Conservation (phyloP, 2,797 vertebrate species). For the Champsocephalus esox region DNA sequence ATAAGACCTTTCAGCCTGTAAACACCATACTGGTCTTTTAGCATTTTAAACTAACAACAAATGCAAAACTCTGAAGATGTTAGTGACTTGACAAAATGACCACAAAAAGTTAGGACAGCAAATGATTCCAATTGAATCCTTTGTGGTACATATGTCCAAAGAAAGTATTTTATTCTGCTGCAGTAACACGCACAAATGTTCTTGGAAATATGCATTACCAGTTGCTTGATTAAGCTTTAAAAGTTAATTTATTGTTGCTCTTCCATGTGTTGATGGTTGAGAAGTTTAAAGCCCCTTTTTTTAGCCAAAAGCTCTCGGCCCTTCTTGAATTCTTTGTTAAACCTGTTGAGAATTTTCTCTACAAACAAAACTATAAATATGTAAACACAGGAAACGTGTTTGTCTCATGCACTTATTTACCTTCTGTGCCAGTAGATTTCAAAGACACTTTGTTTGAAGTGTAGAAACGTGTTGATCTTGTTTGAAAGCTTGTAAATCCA, state of each 20-base stretch:
- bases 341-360: background rate
- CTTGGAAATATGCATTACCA: background rate
- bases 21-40: too few relatives aligned
- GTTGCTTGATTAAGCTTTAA: background rate
- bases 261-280: background rate
- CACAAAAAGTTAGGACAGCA: background rate
- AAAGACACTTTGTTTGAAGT: background rate
- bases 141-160: background rate
- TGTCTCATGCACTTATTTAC: background rate
- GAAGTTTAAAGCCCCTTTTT: background rate
- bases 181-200: background rate
- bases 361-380: background rate
- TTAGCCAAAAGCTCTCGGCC: background rate
- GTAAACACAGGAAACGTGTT: background rate
- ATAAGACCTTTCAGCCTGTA: background rate
- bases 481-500: conserved; percentile 7
- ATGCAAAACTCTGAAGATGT: background rate
- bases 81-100: background rate
- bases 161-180: background rate
- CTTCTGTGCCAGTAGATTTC: conserved; percentile 19
- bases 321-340: background rate
- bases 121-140: background rate
- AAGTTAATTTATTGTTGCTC: background rate
- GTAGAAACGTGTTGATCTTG: conserved; percentile 6
- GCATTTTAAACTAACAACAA: background rate